Evolutionary conservation across 2,888 invertebrate genomes (phyloP), one percentile per base, ranked within the genome.

Genomic region (Spisula subtruncata): DNA sequence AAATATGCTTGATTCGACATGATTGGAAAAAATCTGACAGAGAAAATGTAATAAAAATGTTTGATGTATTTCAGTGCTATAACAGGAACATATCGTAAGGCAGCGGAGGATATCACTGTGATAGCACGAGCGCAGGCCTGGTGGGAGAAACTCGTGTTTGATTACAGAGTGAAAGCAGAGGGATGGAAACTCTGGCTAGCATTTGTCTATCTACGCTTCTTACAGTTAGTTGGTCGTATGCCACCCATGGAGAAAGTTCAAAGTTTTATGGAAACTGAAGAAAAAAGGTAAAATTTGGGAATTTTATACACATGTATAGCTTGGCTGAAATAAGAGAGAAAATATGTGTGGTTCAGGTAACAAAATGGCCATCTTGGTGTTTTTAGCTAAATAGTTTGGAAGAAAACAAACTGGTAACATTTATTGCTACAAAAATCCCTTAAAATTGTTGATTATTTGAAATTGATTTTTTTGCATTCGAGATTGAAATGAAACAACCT

Each of bases 81-180:
- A 41, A 93, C 93, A 29, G 96, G 96, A 12, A 93, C 94, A 0
- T 93, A 95, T 80, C 92, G 89, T 25, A 93, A 94, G 81, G 94
- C 93, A 51, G 86, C 90, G n/a, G 56, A 89, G 32, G 89, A 89
- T 60, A 85, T 93, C 18, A 92, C 93, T 46, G 80, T 94, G 54
- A 46, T 89, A 1, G 92, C 93, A 16, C 83, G 93, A 8, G 80
- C 95, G 0, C 91, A 92, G 71, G 93, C 94, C 0, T 94, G 94
- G 94, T 95, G 95, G 95, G 95, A 96, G 81, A 89, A 94, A 25
- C 91, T 94, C 54, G 90, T 94, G 6, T 96, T 94, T 90, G 95
- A 95, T 89, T 95, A 94, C 85, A 93, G 90, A 81, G 94, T 96
- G 25, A 93, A 92, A 91, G 87, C 92, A 1, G 95, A 95, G 86